Base-by-base conservation (phyloP, 2,113 vertebrate genomes). In the Ifrita kowaldi region DNA sequence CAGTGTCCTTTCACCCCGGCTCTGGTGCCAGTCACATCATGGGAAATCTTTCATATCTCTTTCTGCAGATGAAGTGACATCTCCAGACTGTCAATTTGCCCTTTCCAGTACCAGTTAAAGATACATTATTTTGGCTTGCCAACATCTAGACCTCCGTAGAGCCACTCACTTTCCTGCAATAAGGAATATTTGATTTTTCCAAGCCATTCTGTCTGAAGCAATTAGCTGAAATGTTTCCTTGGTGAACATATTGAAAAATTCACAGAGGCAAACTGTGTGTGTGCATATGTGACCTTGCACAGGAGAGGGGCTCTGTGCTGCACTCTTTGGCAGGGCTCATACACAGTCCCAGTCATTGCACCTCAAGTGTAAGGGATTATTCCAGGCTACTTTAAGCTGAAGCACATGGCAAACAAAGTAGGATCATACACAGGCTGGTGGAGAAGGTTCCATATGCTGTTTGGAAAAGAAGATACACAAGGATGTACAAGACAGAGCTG, bases 241-340 rank as follows among this genome's bases (percentile, higher is more conserved):
- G 84, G 63, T 68, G 92, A 90, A 84, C 60, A 87, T 75, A 88
- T 44, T 84, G 82, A 93, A 73, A 79, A 88, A 74, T 86, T 88
- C 95, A 80, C 79, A 84, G 79, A 87, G 59, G 57, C 42, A 67
- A 65, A 33, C n/a, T 52, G 28, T 80, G 87, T 53, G 52, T 62
- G 75, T 46, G 20, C 35, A 7, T 67, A 18, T 57, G 83, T 90
- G 94, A 60, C 73, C 93, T 74, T 63, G 86, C 76, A 55, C 4
- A 44, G 82, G 57, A 91, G 67, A 68, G 50, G 37, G 71, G 28
- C 41, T 68, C 47, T 79, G 39, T 69, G 21, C 37, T 68, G 23
- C 23, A 10, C 53, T 79, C 2, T 76, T 78, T 70, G 78, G 62
- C 35, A 80, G 87, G 53, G 53, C 35, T 87, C 67, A 69, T 4